Evolutionary conservation across 2,797 vertebrate species (phyloP).

Genomic region (Gymnopithys bicolor): DNA sequence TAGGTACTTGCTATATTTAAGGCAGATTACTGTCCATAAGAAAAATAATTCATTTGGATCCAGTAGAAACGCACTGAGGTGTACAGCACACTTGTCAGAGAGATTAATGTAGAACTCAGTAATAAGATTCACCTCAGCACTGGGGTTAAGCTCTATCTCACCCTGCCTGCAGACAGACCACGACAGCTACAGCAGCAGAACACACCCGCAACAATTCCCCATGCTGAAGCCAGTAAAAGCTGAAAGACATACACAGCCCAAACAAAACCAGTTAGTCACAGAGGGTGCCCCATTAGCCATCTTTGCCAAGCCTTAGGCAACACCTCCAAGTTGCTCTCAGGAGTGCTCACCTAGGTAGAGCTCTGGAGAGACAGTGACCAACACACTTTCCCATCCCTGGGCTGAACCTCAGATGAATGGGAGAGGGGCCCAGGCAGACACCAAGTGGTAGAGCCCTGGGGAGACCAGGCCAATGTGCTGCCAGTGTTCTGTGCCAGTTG

Average conservation of each 20-base stretch:
- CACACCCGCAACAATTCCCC: rapidly evolving
- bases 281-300: neutral
- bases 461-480: neutral
- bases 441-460: neutral
- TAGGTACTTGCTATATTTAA: slow-evolving; percentile 23
- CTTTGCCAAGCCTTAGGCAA: neutral
- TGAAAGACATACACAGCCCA: neutral
- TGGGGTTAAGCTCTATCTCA: neutral
- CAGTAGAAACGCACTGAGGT: neutral
- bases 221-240: neutral
- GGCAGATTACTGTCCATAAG: slow-evolving; percentile 4
- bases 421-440: neutral
- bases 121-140: slow-evolving; percentile 35
- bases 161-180: neutral
- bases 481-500: neutral
- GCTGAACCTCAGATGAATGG: neutral
- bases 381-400: rapidly evolving
- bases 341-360: neutral
- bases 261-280: neutral
- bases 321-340: neutral
- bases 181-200: neutral
- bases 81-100: neutral
- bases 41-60: slow-evolving; percentile 19
- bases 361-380: neutral
- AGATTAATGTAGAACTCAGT: neutral